A percentile compares a stretch with the other conserved stretches of the same genome.
phyloP scores from a whole-genome alignment of 2,888 invertebrate genomes.

The Ichneumon xanthorius region DNA sequence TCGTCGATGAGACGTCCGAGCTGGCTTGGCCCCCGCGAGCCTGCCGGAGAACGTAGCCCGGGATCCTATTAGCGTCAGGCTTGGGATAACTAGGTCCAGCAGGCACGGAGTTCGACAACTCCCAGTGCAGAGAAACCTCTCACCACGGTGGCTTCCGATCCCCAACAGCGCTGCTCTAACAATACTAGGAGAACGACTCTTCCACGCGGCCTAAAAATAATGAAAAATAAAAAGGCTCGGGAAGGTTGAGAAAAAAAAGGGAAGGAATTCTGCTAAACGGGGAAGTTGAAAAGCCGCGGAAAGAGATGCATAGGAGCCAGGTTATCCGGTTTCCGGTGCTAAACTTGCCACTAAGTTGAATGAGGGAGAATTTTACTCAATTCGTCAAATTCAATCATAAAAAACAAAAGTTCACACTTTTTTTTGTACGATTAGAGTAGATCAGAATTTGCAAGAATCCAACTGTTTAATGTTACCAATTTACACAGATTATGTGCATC shows the following conservation, averaged over 20 bases:
- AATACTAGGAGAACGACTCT: neutral
- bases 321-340: constrained; percentile 72
- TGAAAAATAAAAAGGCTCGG: neutral
- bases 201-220: neutral
- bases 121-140: constrained; percentile 37
- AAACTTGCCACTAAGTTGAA: too few relatives aligned
- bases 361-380: too few relatives aligned
- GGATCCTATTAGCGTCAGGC: constrained; percentile 73
- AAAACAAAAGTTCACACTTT: too few relatives aligned
- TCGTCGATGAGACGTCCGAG: constrained; percentile 40
- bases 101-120: constrained; percentile 59
- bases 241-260: constrained; percentile 8
- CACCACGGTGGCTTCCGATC: constrained; percentile 18
- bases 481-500: too few relatives aligned
- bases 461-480: too few relatives aligned
- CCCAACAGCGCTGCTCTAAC: constrained; percentile 8
- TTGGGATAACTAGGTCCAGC: constrained; percentile 73
- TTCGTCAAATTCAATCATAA: too few relatives aligned
- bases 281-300: constrained; percentile 60
- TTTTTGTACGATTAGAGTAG: too few relatives aligned
- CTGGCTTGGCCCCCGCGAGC: constrained; percentile 12
- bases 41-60: constrained; percentile 54
- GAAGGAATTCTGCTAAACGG: constrained; percentile 58
- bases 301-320: constrained; percentile 51
- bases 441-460: too few relatives aligned